phyloP scores from a whole-genome alignment of 2,797 vertebrate genomes.

The Sebastes elongatus region DNA sequence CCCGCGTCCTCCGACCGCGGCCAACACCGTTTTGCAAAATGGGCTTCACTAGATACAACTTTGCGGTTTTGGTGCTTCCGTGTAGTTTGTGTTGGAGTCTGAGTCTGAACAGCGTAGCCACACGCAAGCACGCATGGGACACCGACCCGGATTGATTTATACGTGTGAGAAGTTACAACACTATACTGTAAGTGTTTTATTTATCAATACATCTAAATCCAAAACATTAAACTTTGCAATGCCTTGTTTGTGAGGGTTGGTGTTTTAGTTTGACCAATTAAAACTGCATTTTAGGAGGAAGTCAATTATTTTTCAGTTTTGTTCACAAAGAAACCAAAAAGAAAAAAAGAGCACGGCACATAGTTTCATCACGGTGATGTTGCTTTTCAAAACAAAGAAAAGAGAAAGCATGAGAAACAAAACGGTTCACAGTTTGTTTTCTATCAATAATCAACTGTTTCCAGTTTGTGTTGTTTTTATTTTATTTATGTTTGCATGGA shows the following conservation, averaged over 20 bases:
- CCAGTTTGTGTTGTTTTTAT: constrained; percentile 47
- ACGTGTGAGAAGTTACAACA: no score
- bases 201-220: neutral
- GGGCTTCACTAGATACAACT: no score
- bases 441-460: constrained; percentile 52
- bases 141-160: no score
- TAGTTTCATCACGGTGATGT: neutral
- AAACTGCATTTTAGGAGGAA: neutral
- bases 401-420: neutral
- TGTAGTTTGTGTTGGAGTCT: no score
- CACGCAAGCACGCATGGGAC: accelerated
- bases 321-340: neutral
- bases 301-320: neutral
- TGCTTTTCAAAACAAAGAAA: neutral
- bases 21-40: no score
- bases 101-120: no score
- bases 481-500: constrained; percentile 72
- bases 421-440: neutral
- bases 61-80: no score
- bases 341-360: neutral
- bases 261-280: neutral
- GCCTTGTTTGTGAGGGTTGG: no score
- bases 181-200: no score
- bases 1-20: no score
- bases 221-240: neutral